Conservation (phyloP, 53 echinoderm and acorn worm species). For the Paracentrotus lividus region DNA sequence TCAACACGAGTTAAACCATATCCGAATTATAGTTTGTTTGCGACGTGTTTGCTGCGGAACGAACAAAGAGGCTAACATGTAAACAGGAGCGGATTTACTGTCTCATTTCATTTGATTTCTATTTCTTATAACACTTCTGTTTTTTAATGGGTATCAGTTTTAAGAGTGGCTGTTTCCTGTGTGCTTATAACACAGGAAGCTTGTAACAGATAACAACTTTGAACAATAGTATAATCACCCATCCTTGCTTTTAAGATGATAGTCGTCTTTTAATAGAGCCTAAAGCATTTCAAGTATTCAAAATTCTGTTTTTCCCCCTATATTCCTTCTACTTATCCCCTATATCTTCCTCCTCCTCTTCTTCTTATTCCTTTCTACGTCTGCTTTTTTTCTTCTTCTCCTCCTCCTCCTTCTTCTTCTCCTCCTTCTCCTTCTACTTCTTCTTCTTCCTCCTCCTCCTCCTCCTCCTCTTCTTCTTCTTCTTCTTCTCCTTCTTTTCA, state of each 20-base stretch:
- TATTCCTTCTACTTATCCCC: background rate
- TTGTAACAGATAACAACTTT: background rate
- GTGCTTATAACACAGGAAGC: background rate
- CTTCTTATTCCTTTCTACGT: background rate
- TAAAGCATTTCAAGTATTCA: background rate
- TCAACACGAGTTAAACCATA: background rate
- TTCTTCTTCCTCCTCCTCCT: background rate
- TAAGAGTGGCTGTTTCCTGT: conserved; percentile 14
- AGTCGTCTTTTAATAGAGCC: too few relatives aligned
- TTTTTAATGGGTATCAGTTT: background rate
- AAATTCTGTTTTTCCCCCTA: background rate
- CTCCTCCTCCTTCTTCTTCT: background rate
- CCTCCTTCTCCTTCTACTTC: background rate
- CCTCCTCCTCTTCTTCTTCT: background rate
- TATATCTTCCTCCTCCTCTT: background rate
- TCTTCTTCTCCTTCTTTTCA: background rate
- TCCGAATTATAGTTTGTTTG: conserved; percentile 33
- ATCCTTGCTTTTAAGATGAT: background rate
- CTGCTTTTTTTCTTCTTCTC: background rate
- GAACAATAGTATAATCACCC: background rate
- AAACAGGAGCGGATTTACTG: background rate
- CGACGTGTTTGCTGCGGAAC: conserved; percentile 4
- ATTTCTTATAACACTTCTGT: background rate
- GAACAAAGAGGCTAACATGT: background rate
- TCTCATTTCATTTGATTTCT: background rate